Conservation (phyloP, 2,113 vertebrate genomes). For the Rhabdornis inornatus region DNA sequence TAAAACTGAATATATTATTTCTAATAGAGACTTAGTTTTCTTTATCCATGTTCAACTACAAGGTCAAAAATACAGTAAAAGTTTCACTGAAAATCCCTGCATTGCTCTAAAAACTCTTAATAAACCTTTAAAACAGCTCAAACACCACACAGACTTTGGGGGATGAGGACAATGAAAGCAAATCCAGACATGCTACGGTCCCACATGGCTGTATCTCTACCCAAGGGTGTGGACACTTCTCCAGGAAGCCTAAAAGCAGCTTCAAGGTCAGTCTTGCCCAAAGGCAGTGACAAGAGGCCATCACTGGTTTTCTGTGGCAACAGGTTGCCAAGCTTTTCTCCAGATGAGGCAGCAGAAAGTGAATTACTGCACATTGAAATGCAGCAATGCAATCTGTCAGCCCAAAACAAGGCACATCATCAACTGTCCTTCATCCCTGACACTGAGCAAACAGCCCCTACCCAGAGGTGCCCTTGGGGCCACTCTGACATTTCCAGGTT, state of each 20-base stretch:
- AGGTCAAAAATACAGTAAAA: neutral
- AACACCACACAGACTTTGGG: neutral
- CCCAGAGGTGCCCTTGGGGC: neutral
- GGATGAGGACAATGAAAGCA: neutral
- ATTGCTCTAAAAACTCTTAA: neutral
- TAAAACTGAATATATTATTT: neutral
- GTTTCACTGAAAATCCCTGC: neutral
- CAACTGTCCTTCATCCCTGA: neutral
- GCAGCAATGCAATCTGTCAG: neutral
- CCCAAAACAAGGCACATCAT: neutral
- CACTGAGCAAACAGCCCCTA: neutral
- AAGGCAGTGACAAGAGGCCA: neutral
- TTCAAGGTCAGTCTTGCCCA: neutral
- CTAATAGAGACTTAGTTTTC: neutral
- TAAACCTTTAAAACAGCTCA: neutral
- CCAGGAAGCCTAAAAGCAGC: neutral
- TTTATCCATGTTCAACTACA: neutral
- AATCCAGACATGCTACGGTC: neutral
- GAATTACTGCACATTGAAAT: neutral
- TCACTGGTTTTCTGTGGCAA: neutral
- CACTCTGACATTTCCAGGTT: neutral
- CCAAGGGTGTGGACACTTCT: neutral
- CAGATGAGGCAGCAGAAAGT: neutral
- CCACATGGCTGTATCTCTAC: neutral
- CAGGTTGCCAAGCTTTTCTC: accelerated